Conservation (phyloP, 92 coral and sea anemone species). For the Epizoanthus stellaris region DNA sequence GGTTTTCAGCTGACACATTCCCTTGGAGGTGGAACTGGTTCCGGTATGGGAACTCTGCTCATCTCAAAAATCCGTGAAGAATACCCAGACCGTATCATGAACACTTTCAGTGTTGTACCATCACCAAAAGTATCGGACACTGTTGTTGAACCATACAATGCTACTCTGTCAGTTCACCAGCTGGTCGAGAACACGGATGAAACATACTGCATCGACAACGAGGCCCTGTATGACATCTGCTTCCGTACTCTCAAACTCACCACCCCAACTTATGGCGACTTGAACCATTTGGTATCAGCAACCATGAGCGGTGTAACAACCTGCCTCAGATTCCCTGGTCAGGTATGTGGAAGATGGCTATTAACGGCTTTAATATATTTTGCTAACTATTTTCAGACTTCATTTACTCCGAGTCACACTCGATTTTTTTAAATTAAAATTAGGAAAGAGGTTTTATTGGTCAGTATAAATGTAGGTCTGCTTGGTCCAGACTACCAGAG, state of each 20-base stretch:
- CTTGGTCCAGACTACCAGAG: too few relatives aligned
- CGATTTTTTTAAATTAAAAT: too few relatives aligned
- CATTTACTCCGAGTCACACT: too few relatives aligned
- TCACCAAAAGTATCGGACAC: constrained; percentile 76
- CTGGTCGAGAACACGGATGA: constrained; percentile 88
- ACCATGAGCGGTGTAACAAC: constrained; percentile 97
- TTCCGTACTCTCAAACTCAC: constrained; percentile 82
- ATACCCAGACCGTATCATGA: constrained; percentile 91
- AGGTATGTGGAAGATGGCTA: too few relatives aligned
- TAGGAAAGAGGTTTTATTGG: too few relatives aligned
- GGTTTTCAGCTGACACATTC: constrained; percentile 94
- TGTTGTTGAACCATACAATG: constrained; percentile 90
- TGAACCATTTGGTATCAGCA: constrained; percentile 90
- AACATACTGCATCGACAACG: constrained; percentile 89
- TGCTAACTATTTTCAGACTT: too few relatives aligned
- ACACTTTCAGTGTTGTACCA: constrained; percentile 77
- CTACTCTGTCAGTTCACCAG: constrained; percentile 86
- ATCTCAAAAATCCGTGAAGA: constrained; percentile 90
- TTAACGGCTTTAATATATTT: too few relatives aligned
- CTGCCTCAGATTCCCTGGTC: constrained; percentile 88
- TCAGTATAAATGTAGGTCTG: too few relatives aligned
- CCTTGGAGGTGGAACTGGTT: constrained; percentile 93
- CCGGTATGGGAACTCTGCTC: constrained; percentile 90
- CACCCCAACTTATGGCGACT: constrained; percentile 89
- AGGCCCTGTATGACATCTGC: constrained; percentile 93